phyloP scores from a whole-genome alignment of 2,888 invertebrate genomes.

The Harpagoxenus sublaevis region DNA sequence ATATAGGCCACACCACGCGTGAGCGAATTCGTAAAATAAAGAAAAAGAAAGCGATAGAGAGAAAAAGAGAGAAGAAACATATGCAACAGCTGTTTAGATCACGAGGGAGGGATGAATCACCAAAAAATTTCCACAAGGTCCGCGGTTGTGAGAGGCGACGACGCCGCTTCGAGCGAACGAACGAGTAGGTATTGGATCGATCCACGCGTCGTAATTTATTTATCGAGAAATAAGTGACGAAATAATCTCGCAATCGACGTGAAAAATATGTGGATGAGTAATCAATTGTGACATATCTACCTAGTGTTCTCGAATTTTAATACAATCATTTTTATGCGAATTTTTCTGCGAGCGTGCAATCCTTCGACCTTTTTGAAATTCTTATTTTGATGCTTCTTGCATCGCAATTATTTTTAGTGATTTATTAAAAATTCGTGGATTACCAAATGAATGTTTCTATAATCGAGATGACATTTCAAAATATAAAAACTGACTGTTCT shows the following conservation, averaged over 20 bases:
- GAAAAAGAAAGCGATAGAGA: conserved; percentile 1
- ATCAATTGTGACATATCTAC: conserved; percentile 5
- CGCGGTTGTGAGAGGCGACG: conserved; percentile 15
- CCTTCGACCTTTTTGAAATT: conserved; percentile 3
- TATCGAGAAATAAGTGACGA: conserved; percentile 13
- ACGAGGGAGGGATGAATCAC: conserved; percentile 76
- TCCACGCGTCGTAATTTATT: conserved; percentile 3
- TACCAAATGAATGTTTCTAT: not conserved
- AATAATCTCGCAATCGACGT: conserved; percentile 33
- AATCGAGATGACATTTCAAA: not conserved
- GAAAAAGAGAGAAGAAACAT: conserved; percentile 22
- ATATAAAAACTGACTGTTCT: not conserved
- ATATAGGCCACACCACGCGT: conserved; percentile 55
- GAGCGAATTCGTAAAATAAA: conserved; percentile 37
- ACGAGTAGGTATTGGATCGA: not conserved
- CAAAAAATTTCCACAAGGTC: conserved; percentile 77
- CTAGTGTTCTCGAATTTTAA: not conserved
- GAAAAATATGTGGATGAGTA: not conserved
- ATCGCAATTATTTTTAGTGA: not conserved
- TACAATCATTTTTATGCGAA: not conserved
- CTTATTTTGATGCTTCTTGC: not conserved
- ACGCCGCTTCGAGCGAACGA: not conserved
- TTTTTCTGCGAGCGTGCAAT: not conserved
- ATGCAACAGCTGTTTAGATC: conserved; percentile 73
- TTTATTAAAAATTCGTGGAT: not conserved